Evolutionary conservation across 2,113 vertebrate genomes (phyloP), one percentile per base, ranked within the genome.

Genomic region (Siniperca knerii): DNA sequence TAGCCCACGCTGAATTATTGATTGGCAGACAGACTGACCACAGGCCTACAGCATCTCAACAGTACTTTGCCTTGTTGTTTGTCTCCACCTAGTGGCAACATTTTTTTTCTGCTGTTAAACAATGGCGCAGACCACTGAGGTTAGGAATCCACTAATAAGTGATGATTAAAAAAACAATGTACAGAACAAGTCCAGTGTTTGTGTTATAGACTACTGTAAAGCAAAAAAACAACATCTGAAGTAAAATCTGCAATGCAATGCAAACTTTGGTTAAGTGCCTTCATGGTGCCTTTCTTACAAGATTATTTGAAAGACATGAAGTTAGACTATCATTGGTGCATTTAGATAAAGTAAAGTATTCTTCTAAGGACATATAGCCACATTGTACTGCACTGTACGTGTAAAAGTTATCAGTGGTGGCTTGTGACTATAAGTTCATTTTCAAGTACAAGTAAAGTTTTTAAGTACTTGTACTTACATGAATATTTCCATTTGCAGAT

Each of bases 61-160:
- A 69, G 23, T 4, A 12, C 33, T 40, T 35, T 81, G 12, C 33
- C 58, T 55, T 72, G 57, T 29, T 23, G 33, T 79, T 25, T 92
- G 92, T 91, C 89, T 87, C 91, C 90, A 82, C n/a, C 92, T 93
- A 82, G 89, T 46, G 93, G 4, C 65, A 6, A n/a, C 0, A n/a
- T 25, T 2, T 44, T 1, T 1, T 46, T 8, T 72, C 15, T 76
- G 40, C 35, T n/a, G 20, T 11, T 8, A 13, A 62, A 77, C 16
- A 15, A 1, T 42, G 64, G 25, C 29, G 52, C 55, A 75, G 33
- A 52, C 12, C 42, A 57, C 5, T 9, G 58, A 55, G 64, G 66
- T 64, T 20, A 33, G n/a, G 37, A 37, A 50, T 29, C 2, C 5
- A 54, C 70, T 44, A 64, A 78, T 64, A 78, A 4, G 37, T 57